Percentiles rank a stretch among this genome's conserved stretches.
Conservation (phyloP, 2,888 invertebrate genomes). For the Tinea pellionella region DNA sequence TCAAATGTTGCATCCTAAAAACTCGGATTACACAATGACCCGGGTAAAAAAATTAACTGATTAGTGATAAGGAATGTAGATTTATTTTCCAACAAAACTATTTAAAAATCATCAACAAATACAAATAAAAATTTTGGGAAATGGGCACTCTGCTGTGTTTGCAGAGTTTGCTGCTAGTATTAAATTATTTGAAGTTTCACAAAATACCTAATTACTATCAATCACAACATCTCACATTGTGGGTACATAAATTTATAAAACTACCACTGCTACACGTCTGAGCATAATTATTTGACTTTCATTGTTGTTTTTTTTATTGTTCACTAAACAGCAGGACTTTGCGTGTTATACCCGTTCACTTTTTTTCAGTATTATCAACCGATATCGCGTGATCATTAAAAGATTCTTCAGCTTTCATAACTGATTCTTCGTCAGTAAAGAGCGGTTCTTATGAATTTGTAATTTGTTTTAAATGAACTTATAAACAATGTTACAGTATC, state of each 20-base stretch:
- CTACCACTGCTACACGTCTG: constrained; percentile 3
- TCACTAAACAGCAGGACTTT: constrained; percentile 17
- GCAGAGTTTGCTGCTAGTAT: too few relatives aligned
- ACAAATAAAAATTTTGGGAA: too few relatives aligned
- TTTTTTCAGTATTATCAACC: constrained; percentile 12
- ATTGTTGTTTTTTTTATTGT: constrained; percentile 18
- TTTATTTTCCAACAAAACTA: too few relatives aligned
- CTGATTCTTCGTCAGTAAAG: constrained; percentile 9
- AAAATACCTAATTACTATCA: too few relatives aligned
- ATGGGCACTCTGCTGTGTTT: too few relatives aligned
- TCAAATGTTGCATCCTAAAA: too few relatives aligned
- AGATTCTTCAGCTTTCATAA: constrained; percentile 6
- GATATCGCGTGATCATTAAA: constrained; percentile 10
- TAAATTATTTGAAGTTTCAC: too few relatives aligned
- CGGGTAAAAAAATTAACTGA: too few relatives aligned
- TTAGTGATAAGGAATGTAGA: too few relatives aligned
- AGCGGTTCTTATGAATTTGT: constrained; percentile 10
- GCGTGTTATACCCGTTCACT: constrained; percentile 16
- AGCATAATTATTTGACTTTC: constrained; percentile 17
- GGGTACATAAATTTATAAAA: neutral
- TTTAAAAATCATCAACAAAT: too few relatives aligned
- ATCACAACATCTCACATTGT: neutral
- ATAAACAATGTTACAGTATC: neutral
- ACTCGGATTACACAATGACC: too few relatives aligned
- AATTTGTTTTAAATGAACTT: neutral